These are phyloP conservation scores for Sternotherus odoratus DNA, from an alignment of 2,797 vertebrate genomes.

Conservation along the genomic window DNA sequence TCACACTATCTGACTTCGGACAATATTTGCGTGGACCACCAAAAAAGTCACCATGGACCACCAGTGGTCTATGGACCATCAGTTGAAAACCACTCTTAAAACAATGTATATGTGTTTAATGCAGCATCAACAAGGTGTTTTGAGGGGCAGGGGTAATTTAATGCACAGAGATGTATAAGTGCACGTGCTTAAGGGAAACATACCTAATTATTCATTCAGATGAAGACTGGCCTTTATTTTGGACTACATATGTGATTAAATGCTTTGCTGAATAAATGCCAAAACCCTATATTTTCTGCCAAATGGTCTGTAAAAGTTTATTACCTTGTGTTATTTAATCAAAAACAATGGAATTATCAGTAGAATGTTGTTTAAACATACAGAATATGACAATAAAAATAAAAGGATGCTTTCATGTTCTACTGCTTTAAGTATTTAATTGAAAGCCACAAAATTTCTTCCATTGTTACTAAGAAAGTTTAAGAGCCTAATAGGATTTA, in stretches of 20 bases:
- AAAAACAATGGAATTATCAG: neutral
- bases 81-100: neutral
- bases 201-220: neutral
- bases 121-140: neutral
- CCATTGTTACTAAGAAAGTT: neutral
- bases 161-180: neutral
- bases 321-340: neutral
- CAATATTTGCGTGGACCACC: too few species aligned
- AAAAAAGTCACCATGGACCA: too few species aligned
- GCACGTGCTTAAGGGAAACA: neutral
- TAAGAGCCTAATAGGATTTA: neutral
- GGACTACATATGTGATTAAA: neutral
- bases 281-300: neutral
- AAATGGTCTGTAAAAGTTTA: neutral
- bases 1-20: too few species aligned
- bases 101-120: neutral
- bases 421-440: slow-evolving; percentile 23
- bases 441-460: slow-evolving; percentile 42
- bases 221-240: neutral
- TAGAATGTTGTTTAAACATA: neutral
- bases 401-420: slow-evolving; percentile 13
- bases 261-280: neutral
- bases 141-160: neutral
- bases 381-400: neutral
- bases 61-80: too few species aligned